A percentile compares a stretch with the other conserved stretches of the same genome.
Conservation (phyloP, 2,888 invertebrate species). For the Nowickia ferox region DNA sequence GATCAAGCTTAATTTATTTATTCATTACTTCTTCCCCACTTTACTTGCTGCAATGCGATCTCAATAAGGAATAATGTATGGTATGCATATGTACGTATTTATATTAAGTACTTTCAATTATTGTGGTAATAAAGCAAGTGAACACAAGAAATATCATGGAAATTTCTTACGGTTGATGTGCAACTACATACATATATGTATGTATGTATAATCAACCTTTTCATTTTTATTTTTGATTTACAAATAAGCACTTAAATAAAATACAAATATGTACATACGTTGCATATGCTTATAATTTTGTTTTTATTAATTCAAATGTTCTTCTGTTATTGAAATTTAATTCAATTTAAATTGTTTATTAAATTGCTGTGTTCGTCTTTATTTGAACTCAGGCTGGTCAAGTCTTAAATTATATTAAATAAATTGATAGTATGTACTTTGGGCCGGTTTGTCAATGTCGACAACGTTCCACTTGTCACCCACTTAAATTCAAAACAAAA, state of each 20-base stretch:
- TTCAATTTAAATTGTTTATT: conserved; percentile 38
- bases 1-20: conserved; percentile 65
- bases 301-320: too few species aligned
- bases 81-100: not conserved
- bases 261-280: too few species aligned
- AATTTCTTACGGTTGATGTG: conserved; percentile 3
- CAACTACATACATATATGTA: not conserved
- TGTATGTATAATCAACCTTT: too few species aligned
- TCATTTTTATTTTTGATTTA: too few species aligned
- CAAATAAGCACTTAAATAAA: too few species aligned
- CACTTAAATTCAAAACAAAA: too few species aligned
- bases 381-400: not conserved
- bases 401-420: too few species aligned
- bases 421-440: too few species aligned
- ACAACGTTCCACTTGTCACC: too few species aligned
- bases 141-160: conserved; percentile 1
- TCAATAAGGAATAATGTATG: not conserved
- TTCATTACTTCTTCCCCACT: conserved; percentile 41
- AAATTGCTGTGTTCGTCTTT: conserved; percentile 29
- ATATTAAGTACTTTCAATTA: conserved; percentile 48
- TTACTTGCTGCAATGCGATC: not conserved
- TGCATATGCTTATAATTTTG: too few species aligned
- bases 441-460: too few species aligned
- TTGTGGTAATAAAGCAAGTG: conserved; percentile 4
- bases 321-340: conserved; percentile 7